A percentile compares a stretch with the other conserved stretches of the same genome.
phyloP scores from a whole-genome alignment of 2,888 invertebrate genomes.

The Nysson spinosus region DNA sequence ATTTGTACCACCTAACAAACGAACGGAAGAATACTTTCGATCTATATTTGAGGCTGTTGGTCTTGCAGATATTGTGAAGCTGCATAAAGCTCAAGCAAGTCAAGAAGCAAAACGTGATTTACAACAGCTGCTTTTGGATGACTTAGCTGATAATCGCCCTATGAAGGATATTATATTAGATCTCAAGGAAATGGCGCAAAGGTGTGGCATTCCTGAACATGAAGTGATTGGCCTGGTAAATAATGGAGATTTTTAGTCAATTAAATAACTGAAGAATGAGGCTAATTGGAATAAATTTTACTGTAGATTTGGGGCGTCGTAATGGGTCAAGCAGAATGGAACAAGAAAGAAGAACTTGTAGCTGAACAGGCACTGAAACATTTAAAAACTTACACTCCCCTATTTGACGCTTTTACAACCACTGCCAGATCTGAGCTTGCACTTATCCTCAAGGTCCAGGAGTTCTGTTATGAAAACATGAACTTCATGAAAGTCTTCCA shows the following conservation, averaged over 20 bases:
- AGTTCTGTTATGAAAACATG: constrained; percentile 99
- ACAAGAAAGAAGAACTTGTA: constrained; percentile 97
- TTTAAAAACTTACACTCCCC: constrained; percentile 89
- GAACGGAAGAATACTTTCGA: constrained; percentile 92
- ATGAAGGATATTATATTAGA: constrained; percentile 91
- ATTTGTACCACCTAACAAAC: constrained; percentile 95
- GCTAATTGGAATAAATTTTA: too few species aligned
- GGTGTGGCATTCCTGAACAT: constrained; percentile 92
- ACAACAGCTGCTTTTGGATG: constrained; percentile 87
- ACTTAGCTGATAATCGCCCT: constrained; percentile 91
- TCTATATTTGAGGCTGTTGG: constrained; percentile 89
- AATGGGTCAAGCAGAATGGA: constrained; percentile 98
- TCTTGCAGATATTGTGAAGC: constrained; percentile 87
- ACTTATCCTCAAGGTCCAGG: constrained; percentile 94
- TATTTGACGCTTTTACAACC: constrained; percentile 92
- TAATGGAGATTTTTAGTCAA: neutral
- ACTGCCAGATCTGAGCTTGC: constrained; percentile 92
- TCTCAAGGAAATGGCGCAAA: constrained; percentile 90
- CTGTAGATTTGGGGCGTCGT: constrained; percentile 93
- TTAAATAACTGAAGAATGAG: neutral
- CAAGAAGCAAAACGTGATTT: constrained; percentile 90
- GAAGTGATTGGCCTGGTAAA: constrained; percentile 91
- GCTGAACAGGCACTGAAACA: constrained; percentile 97
- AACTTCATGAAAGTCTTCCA: constrained; percentile 99
- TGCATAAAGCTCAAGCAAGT: constrained; percentile 90